A percentile compares a stretch with the other conserved stretches of the same genome.
phyloP scores from a whole-genome alignment of 2,888 invertebrate genomes.

The Clunio marinus region DNA sequence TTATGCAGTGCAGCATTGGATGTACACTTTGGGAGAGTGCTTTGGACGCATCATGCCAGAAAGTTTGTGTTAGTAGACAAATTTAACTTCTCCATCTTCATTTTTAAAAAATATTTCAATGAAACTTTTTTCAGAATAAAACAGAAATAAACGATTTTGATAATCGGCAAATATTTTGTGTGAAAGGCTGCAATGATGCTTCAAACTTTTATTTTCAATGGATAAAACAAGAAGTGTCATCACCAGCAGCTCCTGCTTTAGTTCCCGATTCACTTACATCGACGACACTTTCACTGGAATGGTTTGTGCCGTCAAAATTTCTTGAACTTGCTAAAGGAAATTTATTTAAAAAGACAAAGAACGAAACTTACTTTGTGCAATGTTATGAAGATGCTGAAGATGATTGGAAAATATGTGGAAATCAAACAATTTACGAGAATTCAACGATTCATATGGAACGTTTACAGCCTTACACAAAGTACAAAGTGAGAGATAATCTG shows the following conservation, averaged over 20 bases:
- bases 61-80: slow-evolving; percentile 73
- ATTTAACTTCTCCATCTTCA: not conserved
- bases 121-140: slow-evolving; percentile 58
- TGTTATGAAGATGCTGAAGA: slow-evolving; percentile 67
- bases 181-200: slow-evolving; percentile 78
- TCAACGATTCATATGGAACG: slow-evolving; percentile 68
- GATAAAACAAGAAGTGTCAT: slow-evolving; percentile 64
- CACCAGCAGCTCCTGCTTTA: slow-evolving; percentile 68
- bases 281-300: slow-evolving; percentile 73
- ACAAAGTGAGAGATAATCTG: slow-evolving; percentile 63
- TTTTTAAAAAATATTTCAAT: not conserved
- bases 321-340: slow-evolving; percentile 53
- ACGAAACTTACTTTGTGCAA: slow-evolving; percentile 62
- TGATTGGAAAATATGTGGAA: slow-evolving; percentile 78
- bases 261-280: slow-evolving; percentile 73
- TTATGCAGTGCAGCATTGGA: slow-evolving; percentile 55
- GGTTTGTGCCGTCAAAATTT: slow-evolving; percentile 59
- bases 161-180: slow-evolving; percentile 69
- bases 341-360: slow-evolving; percentile 49
- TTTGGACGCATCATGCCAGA: slow-evolving; percentile 69
- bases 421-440: slow-evolving; percentile 64
- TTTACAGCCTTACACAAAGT: slow-evolving; percentile 82
- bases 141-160: slow-evolving; percentile 63
- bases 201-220: slow-evolving; percentile 69
- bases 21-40: slow-evolving; percentile 76